Conservation (phyloP, 1,140 invertebrate species). For the Eriosoma lanigerum region DNA sequence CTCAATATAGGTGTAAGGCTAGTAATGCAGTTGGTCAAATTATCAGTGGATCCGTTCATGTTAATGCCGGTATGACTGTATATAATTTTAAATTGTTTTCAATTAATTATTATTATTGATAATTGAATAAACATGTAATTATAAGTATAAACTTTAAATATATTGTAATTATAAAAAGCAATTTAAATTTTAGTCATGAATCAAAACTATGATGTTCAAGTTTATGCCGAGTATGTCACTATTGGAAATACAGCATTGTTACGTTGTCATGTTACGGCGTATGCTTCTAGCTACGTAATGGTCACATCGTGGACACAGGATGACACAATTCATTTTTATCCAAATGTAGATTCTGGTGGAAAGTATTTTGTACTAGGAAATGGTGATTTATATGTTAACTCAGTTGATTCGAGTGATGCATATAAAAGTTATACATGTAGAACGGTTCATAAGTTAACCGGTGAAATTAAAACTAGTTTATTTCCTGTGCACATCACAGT, state of each 20-base stretch:
- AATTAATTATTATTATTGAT: background rate
- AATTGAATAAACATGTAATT: background rate
- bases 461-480: conserved; percentile 66
- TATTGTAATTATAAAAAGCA: background rate
- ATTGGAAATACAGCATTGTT: conserved; percentile 83
- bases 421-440: conserved; percentile 80
- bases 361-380: conserved; percentile 82
- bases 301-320: conserved; percentile 87
- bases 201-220: conserved; percentile 82
- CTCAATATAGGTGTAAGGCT: conserved; percentile 61
- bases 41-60: conserved; percentile 61
- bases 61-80: conserved; percentile 63
- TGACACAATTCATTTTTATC: conserved; percentile 75
- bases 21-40: conserved; percentile 61
- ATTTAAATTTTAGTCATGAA: conserved; percentile 71
- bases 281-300: conserved; percentile 83
- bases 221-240: conserved; percentile 85
- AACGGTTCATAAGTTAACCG: conserved; percentile 79
- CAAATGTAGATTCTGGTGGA: conserved; percentile 58
- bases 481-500: conserved; percentile 68
- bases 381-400: conserved; percentile 79
- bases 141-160: background rate
- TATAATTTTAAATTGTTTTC: background rate
- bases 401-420: conserved; percentile 70
- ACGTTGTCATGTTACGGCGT: conserved; percentile 82